Base-by-base conservation (phyloP, 2,888 invertebrate genomes). In the Volucella inflata region DNA sequence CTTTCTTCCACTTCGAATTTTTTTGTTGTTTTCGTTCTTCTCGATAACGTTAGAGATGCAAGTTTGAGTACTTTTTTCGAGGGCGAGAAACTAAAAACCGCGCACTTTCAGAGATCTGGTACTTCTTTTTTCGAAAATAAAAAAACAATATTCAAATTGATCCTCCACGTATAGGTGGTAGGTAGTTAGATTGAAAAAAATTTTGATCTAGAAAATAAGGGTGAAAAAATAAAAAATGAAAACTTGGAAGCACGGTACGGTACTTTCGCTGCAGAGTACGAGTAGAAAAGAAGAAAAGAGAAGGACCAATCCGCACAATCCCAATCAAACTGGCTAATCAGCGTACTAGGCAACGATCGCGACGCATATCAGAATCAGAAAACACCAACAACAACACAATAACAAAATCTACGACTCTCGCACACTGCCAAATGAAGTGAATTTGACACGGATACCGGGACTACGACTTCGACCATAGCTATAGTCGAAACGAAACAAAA, bases 261-360 rank as follows among this genome's bases (percentile, higher is more conserved):
- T 74, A 21, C 53, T n/a, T 12, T 40, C 10, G 17, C 38, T 21
- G 38, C 30, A 30, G 30, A 30, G 6, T 30, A 30, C 4, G 30
- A 30, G 6, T 30, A 30, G 30, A 4, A 6, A 30, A 21, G 12
- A 38, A 55, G 17, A n/a, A 30, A 44, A 46, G 14, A 65, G 30
- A 46, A 62, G 38, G 55, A 78, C 48, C 78, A 38, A 64, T 68
- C 44, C 57, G 62, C 67, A 82, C 72, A 48, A 78, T 50, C 50
- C 50, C 62, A 72, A 82, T 62, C 78, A 70, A 57, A 68, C 74
- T 78, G 78, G 72, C 74, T 78, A 74, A 83, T 83, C 83, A 71
- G 68, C 64, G 55, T 64, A 64, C 70, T 62, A 57, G 55, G 57
- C 46, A 78, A 53, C 51, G 40, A 62, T 82, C 71, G 60, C 77